Evolutionary conservation across 2,797 vertebrate species (phyloP), one percentile per base, ranked within the genome.

Genomic region (Esox lucius): DNA sequence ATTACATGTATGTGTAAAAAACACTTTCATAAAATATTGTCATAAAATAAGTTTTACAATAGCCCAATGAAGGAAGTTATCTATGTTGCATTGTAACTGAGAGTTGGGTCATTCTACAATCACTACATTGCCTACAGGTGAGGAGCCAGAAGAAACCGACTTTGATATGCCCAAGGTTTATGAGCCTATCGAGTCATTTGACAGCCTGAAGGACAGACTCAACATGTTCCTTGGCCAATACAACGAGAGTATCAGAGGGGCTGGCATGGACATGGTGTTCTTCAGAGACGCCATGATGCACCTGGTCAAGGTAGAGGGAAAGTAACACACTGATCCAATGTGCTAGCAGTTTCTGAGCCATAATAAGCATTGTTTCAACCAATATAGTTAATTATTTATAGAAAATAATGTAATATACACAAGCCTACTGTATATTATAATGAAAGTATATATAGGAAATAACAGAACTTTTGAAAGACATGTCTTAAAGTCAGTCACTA

Each of bases 231-330:
- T 98, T 71, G 89, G 89, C 81, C 87, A 88, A 39, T 97, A 96
- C 80, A 98, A 98, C 16, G 97, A 98, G 77, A 96, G 87, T 31
- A 81, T 98, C 77, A 94, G 95, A 12, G 97, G 97, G 3, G 85
- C 93, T 16, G 94, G 94, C 72, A 95, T 97, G 95, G 97, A 99
- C 83, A 89, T 98, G 94, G 97, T 99, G 66, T 99, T 98, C 88
- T 99, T 99, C 80, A 89, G 89, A 42, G 97, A 99, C 81, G 96
- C 98, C 1, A 97, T 99, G 96, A 85, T 93, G 77, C 97, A 99
- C 87, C 91, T 99, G 79, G 89, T 98, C 73, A 99, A 98, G 97
- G 98, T 99, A 94, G 4, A 33, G 0, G 19, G 53, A 28, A 66
- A 26, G 28, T 24, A 16, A 22, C 22, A 59, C 11, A 3, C n/a